Base-by-base conservation (phyloP, 2,797 vertebrate species). In the Anableps anableps region DNA sequence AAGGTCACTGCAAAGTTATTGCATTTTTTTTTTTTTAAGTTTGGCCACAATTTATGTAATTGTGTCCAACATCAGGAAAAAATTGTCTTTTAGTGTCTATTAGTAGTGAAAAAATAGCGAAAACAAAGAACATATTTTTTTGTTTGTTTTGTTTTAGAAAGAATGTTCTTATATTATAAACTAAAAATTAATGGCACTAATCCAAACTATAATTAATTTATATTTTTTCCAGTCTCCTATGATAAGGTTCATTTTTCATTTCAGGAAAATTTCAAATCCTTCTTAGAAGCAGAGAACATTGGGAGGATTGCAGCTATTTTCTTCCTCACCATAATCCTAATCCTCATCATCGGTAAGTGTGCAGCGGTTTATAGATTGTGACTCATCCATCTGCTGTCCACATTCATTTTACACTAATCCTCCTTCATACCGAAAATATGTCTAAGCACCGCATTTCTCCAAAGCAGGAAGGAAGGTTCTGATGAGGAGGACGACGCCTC, bases 301-400 rank as follows among this genome's bases (percentile, higher is more conserved):
- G 76, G 73, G 72, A 92, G 90, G 75, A 43, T 81, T 19, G 81
- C 83, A 83, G 78, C 21, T 53, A 29, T 94, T 86, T 84, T 88
- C 75, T 31, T 75, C 62, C 9, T 71, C 70, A 53, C 73, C 48
- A 36, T 86, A 34, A 88, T 91, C 79, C 29, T 89, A 83, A 89
- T 90, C 85, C 79, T 85, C 79, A 79, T 92, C 86, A 88, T 91
- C 75, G 0, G 90, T 93, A 87, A 93, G 88, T 92, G 78, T 75
- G 48, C 55, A 80, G 76, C 48, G 58, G 70, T 50, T 89, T 87
- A 83, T 76, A 76, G 31, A 58, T 80, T 81, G 73, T 82, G 79
- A 84, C 72, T 87, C 41, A 80, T 77, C 21, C 76, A 58, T 58
- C 36, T 45, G 68, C 26, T 71, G 62, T 80, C 76, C 45, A 75